phyloP scores from a whole-genome alignment of 1,140 invertebrate species.

The Nephila pilipes region DNA sequence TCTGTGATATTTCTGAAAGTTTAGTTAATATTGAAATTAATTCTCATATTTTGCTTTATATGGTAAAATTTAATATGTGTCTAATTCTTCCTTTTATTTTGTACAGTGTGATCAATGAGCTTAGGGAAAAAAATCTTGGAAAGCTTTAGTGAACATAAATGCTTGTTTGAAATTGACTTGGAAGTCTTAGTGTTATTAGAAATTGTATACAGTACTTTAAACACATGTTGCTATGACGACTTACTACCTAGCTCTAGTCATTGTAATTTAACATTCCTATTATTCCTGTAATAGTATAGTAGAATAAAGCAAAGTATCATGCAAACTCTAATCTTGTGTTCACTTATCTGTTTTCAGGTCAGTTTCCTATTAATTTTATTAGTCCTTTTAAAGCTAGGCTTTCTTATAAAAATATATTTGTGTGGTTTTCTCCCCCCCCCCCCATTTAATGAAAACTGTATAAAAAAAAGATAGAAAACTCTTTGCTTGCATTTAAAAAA shows the following conservation, averaged over 20 bases:
- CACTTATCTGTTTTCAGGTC: neutral
- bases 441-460: too few relatives aligned
- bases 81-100: constrained; percentile 25
- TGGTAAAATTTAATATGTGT: neutral
- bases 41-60: neutral
- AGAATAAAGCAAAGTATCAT: constrained; percentile 65
- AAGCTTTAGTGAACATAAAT: constrained; percentile 21
- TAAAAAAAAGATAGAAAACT: too few relatives aligned
- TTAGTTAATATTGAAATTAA: neutral
- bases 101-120: constrained; percentile 58
- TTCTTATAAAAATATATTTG: too few relatives aligned
- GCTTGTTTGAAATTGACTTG: constrained; percentile 24
- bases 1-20: neutral
- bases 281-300: constrained; percentile 59
- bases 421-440: too few relatives aligned
- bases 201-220: constrained; percentile 62
- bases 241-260: constrained; percentile 66
- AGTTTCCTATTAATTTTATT: neutral
- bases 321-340: neutral
- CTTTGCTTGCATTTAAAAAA: too few relatives aligned
- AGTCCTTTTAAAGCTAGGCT: too few relatives aligned
- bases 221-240: constrained; percentile 44
- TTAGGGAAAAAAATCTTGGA: constrained; percentile 42
- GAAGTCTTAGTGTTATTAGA: constrained; percentile 56
- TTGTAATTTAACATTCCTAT: constrained; percentile 71